phyloP scores from a whole-genome alignment of 2,888 invertebrate genomes.

The Cryptocephalus primarius region DNA sequence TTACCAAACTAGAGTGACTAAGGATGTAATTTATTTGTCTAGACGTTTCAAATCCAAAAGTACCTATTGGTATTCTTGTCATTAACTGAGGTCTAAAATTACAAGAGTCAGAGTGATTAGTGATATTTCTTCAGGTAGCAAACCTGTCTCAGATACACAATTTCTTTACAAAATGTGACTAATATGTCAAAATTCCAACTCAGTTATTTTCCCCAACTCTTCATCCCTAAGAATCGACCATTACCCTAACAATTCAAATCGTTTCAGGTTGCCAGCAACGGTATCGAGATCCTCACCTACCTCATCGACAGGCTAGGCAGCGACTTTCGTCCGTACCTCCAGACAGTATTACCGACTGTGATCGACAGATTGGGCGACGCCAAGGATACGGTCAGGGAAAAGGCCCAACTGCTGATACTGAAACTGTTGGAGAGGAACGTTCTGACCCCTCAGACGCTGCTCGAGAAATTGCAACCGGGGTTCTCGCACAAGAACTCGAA shows the following conservation, averaged over 20 bases:
- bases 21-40: no score
- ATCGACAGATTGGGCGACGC: constrained; percentile 61
- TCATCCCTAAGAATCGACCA: no score
- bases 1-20: no score
- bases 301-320: constrained; percentile 77
- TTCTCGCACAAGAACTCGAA: constrained; percentile 87
- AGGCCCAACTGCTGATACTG: constrained; percentile 59
- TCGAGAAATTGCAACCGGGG: constrained; percentile 58
- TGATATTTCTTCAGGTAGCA: no score
- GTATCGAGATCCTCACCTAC: constrained; percentile 76
- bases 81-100: no score
- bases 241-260: background rate
- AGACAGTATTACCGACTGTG: constrained; percentile 69
- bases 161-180: no score
- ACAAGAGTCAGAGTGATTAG: no score
- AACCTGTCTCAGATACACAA: no score
- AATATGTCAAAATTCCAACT: no score
- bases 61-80: no score
- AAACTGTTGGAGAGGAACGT: constrained; percentile 65
- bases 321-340: constrained; percentile 79
- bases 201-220: no score
- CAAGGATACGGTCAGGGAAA: constrained; percentile 46
- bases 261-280: constrained; percentile 81
- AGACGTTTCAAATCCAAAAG: no score
- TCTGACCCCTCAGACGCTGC: constrained; percentile 53